Base-by-base conservation (phyloP, 1,140 invertebrate genomes). In the Drosophila sechellia region DNA sequence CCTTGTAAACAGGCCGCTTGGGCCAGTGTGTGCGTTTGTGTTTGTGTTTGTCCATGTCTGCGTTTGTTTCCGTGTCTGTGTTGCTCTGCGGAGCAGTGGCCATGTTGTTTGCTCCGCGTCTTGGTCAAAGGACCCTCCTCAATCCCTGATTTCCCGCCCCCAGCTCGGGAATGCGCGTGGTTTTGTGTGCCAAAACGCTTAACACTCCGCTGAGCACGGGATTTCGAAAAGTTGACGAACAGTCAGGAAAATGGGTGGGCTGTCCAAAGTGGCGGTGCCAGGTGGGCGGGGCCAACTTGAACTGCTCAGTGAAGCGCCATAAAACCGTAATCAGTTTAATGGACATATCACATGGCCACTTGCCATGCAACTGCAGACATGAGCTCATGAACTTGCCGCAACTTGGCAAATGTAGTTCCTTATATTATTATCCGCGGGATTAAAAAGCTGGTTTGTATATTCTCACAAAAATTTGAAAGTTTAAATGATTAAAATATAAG, bases 321-420 rank as follows among this genome's bases (percentile, higher is more conserved):
- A 69, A 55, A 58, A 75, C 58, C 49, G 56, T 79, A 79, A 79
- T 79, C 70, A 58, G 58, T 59, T 79, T 74, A 79, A 73, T 79
- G 69, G 48, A 69, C 57, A 72, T 54, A 58, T 68, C 69, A 74
- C 61, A 79, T 77, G 50, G 61, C 13, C 66, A 57, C 64, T 64
- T 56, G 40, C 53, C 40, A 76, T 48, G 59, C 60, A 72, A 58
- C 72, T 57, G 55, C 57, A 77, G 57, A 13, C 43, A 60, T 40
- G 34, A 55, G 55, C 74, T 50, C 35, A 64, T 64, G 20, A 64
- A 64, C 40, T 64, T 20, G 6, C 8, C 6, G 17, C 15, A 17
- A 60, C 20, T 13, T 39, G 6, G 12, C 4, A 35, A 27, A 13
- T 10, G 57, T 56, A 15, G 48, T 60, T 34, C 11, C 4, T 12